Base-by-base conservation (phyloP, 2,888 invertebrate genomes). In the Spicauda simplicius region DNA sequence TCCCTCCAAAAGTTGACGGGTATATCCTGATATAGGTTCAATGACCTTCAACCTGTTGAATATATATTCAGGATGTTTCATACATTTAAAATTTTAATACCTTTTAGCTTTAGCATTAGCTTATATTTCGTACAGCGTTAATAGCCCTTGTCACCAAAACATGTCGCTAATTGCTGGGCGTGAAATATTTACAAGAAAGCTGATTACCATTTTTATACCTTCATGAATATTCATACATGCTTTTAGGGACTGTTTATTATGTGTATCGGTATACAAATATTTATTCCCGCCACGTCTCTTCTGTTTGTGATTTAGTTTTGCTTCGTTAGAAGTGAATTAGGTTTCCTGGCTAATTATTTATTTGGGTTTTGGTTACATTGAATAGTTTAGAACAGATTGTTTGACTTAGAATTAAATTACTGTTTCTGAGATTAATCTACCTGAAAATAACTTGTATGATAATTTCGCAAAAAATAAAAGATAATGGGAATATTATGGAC, bases 161-260 rank as follows among this genome's bases (percentile, higher is more conserved):
- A 62, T 62, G 62, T 62, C 45, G 62, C 54, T 62, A 62, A 62
- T 62, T 62, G 18, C 54, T 54, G 54, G 16, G 25, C 62, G 62
- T 62, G 62, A 62, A 54, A 62, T 62, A 62, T 63, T 63, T 55
- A 63, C 62, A 55, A 63, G 41, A 55, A 54, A 62, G 20, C 41
- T 55, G 30, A 18, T 53, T 63, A 55, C 55, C 54, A 55, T 55
- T 63, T 63, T 63, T 63, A 63, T 63, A 18, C 48, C 30, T n/a
- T 63, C 30, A 30, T 56, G 55, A 63, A 63, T 55, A 63, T 63
- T 63, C 63, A 55, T 63, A 63, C 55, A n/a, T 33, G 55, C 55
- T 63, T 63, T 63, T 55, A 33, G 62, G 52, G 53, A 37, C 30
- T 45, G 30, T 63, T 56, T 45, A 53, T 41, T 20, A 10, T 41